A percentile compares a stretch with the other conserved stretches of the same genome.
phyloP scores from a whole-genome alignment of 2,888 invertebrate genomes.

The Halictus quadricinctus region DNA sequence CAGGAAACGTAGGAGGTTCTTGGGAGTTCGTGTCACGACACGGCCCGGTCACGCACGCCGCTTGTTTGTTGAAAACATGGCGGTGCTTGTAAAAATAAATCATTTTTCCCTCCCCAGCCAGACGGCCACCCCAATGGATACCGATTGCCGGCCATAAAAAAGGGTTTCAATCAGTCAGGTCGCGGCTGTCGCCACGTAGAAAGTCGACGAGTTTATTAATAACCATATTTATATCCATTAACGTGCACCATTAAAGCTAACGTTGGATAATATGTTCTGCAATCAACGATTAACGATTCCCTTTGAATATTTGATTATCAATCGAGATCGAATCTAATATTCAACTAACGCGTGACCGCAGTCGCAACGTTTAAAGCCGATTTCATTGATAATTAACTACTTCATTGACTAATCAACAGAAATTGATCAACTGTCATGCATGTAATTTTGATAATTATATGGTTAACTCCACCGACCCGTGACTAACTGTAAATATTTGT shows the following conservation, averaged over 20 bases:
- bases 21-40: constrained; percentile 62
- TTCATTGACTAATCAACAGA: background rate
- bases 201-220: background rate
- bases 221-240: background rate
- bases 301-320: background rate
- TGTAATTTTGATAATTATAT: background rate
- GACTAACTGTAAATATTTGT: background rate
- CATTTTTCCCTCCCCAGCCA: background rate
- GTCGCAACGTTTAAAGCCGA: background rate
- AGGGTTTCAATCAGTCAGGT: background rate
- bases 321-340: background rate
- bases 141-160: background rate
- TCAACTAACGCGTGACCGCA: background rate
- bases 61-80: constrained; percentile 37
- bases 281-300: background rate
- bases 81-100: constrained; percentile 37
- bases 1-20: constrained; percentile 51
- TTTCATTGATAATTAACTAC: background rate
- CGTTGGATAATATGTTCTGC: background rate
- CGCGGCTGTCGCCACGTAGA: background rate
- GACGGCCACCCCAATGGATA: background rate
- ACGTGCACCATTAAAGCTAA: background rate
- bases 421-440: background rate
- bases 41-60: constrained; percentile 63
- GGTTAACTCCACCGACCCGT: background rate